Percentiles rank a stretch among this genome's conserved stretches.
Conservation (phyloP, 2,113 vertebrate genomes). For the Carassius auratus region DNA sequence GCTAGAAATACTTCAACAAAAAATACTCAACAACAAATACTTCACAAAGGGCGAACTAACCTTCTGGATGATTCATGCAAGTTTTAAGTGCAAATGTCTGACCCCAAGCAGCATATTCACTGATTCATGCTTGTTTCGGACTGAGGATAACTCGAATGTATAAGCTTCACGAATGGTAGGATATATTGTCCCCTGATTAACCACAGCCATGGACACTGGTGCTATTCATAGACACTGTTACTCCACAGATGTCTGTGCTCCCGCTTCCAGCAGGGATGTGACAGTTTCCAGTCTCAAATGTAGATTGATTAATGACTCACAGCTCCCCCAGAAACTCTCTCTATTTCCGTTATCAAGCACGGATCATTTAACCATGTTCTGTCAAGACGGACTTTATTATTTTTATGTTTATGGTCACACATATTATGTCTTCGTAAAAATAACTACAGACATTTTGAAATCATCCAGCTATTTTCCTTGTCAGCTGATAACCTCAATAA, state of each 20-base stretch:
- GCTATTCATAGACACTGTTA: slow-evolving; percentile 21
- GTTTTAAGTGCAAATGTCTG: not conserved
- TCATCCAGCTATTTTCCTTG: not conserved
- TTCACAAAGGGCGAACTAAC: too few relatives aligned
- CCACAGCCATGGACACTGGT: slow-evolving; percentile 9
- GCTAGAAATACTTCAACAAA: not conserved
- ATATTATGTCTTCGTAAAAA: not conserved
- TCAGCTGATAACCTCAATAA: not conserved
- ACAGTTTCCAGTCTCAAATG: slow-evolving; percentile 13
- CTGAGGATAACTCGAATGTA: not conserved
- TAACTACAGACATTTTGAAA: not conserved
- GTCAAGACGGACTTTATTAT: not conserved
- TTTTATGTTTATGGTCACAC: not conserved
- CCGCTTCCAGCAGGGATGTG: not conserved
- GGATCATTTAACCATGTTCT: not conserved
- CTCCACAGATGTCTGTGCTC: slow-evolving; percentile 20
- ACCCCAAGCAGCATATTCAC: not conserved
- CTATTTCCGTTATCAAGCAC: not conserved
- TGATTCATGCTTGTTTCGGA: not conserved
- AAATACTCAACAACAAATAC: too few relatives aligned
- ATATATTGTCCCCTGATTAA: slow-evolving; percentile 13
- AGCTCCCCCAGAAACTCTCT: not conserved
- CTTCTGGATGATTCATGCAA: not conserved
- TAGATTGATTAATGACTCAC: slow-evolving; percentile 39
- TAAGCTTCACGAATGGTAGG: not conserved